These are phyloP conservation scores for Carassius auratus DNA, from an alignment of 2,113 vertebrate genomes.

Conservation along the genomic window DNA sequence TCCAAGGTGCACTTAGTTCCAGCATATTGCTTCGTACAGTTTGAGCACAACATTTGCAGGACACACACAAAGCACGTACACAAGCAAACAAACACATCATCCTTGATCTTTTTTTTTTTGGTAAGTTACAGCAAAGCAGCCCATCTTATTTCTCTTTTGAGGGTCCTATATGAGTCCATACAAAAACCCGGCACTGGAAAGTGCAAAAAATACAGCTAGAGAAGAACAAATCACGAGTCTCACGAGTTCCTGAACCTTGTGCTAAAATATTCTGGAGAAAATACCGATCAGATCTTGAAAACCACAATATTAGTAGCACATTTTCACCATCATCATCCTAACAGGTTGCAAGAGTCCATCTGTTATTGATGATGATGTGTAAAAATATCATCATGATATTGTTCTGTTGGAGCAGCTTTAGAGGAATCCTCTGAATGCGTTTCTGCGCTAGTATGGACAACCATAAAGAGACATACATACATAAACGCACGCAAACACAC, in stretches of 20 bases:
- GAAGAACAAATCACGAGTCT: neutral
- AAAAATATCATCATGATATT: conserved; percentile 68
- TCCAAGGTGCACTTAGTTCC: conserved; percentile 61
- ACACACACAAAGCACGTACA: conserved; percentile 72
- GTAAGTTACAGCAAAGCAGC: conserved; percentile 69
- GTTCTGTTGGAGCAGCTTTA: conserved; percentile 66
- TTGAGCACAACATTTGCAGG: conserved; percentile 68
- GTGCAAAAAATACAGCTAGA: conserved; percentile 65
- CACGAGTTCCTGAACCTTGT: neutral
- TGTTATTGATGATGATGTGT: conserved; percentile 59
- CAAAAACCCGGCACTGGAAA: conserved; percentile 57
- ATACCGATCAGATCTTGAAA: conserved; percentile 17
- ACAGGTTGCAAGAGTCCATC: conserved; percentile 48
- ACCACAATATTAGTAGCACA: neutral
- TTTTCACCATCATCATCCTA: neutral
- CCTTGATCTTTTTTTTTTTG: conserved; percentile 63
- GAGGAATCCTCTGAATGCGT: conserved; percentile 42
- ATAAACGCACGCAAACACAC: conserved; percentile 54
- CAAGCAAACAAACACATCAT: conserved; percentile 66
- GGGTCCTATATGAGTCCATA: conserved; percentile 45
- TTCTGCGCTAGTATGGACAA: conserved; percentile 58
- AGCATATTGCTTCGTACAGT: conserved; percentile 76
- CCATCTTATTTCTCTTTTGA: conserved; percentile 62
- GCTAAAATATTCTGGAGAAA: neutral
- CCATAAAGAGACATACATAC: conserved; percentile 56